These are phyloP conservation scores for Manduca sexta DNA, from an alignment of 1,140 invertebrate species.

Conservation along the genomic window DNA sequence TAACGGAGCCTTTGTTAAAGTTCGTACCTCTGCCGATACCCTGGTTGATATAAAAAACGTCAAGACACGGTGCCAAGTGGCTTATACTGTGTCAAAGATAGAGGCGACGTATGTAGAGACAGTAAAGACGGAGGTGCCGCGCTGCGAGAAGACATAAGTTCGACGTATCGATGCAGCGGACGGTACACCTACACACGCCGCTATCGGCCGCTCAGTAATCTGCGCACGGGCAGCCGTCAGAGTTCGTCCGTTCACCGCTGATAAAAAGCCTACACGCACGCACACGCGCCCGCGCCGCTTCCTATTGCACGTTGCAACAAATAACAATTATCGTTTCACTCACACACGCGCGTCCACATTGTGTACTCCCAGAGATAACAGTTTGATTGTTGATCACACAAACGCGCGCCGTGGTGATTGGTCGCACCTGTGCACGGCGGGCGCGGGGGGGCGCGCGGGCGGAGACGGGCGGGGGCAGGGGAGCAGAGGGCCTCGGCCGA, in stretches of 20 bases:
- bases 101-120: too few species aligned
- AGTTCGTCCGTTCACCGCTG: constrained; percentile 44
- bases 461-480: not conserved
- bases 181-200: constrained; percentile 49
- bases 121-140: too few species aligned
- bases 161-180: constrained; percentile 33
- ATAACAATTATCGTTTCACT: constrained; percentile 38
- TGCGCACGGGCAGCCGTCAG: constrained; percentile 32
- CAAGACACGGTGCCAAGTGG: too few species aligned
- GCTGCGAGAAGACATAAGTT: too few species aligned
- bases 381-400: constrained; percentile 32
- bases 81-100: too few species aligned
- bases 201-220: constrained; percentile 28
- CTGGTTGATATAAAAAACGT: too few species aligned
- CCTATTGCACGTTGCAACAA: constrained; percentile 36
- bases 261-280: constrained; percentile 34
- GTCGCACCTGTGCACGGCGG: constrained; percentile 43
- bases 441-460: constrained; percentile 9
- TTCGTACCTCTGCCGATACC: too few species aligned
- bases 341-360: constrained; percentile 20
- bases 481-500: too few species aligned
- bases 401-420: constrained; percentile 33
- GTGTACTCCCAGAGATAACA: constrained; percentile 25
- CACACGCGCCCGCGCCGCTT: constrained; percentile 32
- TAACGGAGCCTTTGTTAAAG: too few species aligned